These are phyloP conservation scores for Apeira syringaria DNA, from an alignment of 2,888 invertebrate genomes.

Conservation along the genomic window DNA sequence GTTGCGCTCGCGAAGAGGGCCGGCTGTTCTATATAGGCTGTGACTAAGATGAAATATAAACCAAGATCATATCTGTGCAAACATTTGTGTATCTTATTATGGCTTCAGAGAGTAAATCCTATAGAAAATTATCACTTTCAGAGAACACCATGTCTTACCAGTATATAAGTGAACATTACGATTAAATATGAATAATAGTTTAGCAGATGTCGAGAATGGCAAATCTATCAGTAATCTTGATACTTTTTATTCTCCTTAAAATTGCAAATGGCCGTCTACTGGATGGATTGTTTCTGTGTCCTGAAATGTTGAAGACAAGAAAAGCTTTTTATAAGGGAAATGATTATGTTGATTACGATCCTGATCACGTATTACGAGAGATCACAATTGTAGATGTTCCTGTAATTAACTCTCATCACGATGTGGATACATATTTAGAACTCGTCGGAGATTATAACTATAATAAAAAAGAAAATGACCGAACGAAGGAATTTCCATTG, in stretches of 20 bases:
- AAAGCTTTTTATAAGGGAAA: slow-evolving; percentile 49
- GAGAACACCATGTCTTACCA: slow-evolving; percentile 10
- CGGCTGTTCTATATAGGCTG: too few species aligned
- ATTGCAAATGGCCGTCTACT: slow-evolving; percentile 35
- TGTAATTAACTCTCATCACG: slow-evolving; percentile 14
- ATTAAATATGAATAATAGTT: slow-evolving; percentile 25
- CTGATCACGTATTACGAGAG: slow-evolving; percentile 38
- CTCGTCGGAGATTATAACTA: slow-evolving; percentile 19
- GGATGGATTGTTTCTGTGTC: slow-evolving; percentile 54
- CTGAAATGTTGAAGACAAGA: slow-evolving; percentile 56
- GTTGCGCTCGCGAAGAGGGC: too few species aligned
- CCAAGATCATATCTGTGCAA: slow-evolving; percentile 6
- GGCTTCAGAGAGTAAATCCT: slow-evolving; percentile 10
- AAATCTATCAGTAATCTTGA: slow-evolving; percentile 40
- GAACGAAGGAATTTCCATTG: background rate
- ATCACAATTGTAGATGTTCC: slow-evolving; percentile 27
- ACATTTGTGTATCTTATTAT: slow-evolving; percentile 22
- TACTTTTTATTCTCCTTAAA: slow-evolving; percentile 40
- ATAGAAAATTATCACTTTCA: slow-evolving; percentile 37
- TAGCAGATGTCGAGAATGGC: slow-evolving; percentile 46
- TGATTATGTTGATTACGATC: slow-evolving; percentile 62
- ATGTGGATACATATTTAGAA: slow-evolving; percentile 17
- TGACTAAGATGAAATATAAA: background rate
- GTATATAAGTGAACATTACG: slow-evolving; percentile 30
- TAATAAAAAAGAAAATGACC: slow-evolving; percentile 4